Percentiles rank a stretch among this genome's conserved stretches.
These are phyloP conservation scores for Willowsia nigromaculata DNA, from an alignment of 2,888 invertebrate species.

Conservation along the genomic window DNA sequence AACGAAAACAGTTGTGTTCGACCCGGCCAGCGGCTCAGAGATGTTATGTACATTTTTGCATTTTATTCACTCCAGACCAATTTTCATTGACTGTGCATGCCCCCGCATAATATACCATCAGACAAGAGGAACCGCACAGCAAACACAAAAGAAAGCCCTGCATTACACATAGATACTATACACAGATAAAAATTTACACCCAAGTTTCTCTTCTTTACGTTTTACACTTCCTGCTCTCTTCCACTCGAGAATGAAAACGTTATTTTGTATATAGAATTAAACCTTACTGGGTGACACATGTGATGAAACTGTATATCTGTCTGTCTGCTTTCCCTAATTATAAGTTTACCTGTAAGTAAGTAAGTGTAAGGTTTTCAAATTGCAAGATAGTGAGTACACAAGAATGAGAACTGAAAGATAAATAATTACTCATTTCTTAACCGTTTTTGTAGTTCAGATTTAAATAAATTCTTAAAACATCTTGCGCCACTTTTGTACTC, in stretches of 20 bases:
- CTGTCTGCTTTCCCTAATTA: no score
- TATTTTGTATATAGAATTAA: background rate
- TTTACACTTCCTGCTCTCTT: background rate
- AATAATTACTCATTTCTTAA: no score
- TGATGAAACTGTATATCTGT: no score
- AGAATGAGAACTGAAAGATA: no score
- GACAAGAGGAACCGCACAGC: background rate
- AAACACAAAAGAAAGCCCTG: background rate
- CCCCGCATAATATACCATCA: background rate
- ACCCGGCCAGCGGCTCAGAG: background rate
- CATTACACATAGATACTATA: background rate
- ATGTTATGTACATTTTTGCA: constrained; percentile 5
- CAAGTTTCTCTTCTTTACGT: background rate
- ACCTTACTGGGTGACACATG: no score
- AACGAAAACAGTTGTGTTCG: background rate
- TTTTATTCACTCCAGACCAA: background rate
- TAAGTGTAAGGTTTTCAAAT: no score
- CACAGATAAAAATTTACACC: background rate
- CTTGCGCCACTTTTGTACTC: no score
- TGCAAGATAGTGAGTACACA: no score
- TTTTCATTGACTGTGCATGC: constrained; percentile 3
- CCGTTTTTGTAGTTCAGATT: no score
- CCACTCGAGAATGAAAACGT: background rate
- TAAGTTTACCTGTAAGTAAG: no score
- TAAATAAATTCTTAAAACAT: no score